These are phyloP conservation scores for Endotricha flammealis DNA, from an alignment of 2,888 invertebrate genomes.

Conservation along the genomic window DNA sequence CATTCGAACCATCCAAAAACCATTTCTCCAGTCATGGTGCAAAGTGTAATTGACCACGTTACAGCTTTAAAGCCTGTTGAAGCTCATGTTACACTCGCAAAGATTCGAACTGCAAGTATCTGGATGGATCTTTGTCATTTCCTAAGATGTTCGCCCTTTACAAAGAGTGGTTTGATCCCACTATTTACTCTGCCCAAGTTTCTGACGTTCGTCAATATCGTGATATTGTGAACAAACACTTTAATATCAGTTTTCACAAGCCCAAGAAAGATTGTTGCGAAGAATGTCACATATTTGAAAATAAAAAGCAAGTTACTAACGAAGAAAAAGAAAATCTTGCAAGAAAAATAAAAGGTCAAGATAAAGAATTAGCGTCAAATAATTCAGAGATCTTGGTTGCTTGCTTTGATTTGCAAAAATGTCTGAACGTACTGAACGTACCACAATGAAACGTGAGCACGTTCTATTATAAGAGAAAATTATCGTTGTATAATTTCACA, in stretches of 20 bases:
- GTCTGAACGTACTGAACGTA: too few relatives aligned
- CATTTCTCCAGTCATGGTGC: not conserved
- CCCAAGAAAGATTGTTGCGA: conserved; percentile 3
- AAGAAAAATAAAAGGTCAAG: not conserved
- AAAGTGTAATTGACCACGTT: not conserved
- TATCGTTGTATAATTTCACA: conserved; percentile 1
- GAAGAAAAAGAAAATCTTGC: conserved; percentile 1
- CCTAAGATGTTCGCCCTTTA: not conserved
- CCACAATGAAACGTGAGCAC: not conserved
- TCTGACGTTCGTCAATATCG: conserved; percentile 1
- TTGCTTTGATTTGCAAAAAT: too few relatives aligned
- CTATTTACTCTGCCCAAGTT: too few relatives aligned
- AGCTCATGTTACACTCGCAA: not conserved
- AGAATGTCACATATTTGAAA: conserved; percentile 5
- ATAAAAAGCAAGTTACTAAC: conserved; percentile 2
- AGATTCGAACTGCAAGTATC: not conserved
- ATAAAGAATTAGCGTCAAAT: too few relatives aligned
- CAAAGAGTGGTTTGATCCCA: not conserved
- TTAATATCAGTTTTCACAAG: conserved; percentile 5
- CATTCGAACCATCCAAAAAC: conserved; percentile 4
- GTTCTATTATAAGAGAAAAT: conserved; percentile 4
- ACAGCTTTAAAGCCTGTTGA: not conserved
- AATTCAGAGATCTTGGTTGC: too few relatives aligned
- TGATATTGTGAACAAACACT: conserved; percentile 2
- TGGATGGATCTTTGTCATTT: conserved; percentile 1